A percentile compares a stretch with the other conserved stretches of the same genome.
Conservation (phyloP, 2,113 vertebrate genomes). For the Alethe castanea region DNA sequence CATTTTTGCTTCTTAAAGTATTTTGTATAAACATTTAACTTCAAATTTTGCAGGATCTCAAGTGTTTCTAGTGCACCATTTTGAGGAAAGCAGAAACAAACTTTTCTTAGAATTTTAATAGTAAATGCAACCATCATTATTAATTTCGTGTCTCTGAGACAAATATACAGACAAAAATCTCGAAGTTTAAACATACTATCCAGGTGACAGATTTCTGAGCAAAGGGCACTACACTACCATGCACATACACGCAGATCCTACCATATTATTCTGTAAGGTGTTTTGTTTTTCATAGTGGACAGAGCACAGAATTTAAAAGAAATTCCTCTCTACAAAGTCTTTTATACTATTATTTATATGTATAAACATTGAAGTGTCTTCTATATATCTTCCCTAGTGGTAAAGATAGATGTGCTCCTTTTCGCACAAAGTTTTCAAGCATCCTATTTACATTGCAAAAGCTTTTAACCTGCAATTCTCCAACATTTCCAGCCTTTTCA, state of each 20-base stretch:
- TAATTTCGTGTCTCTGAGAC: neutral
- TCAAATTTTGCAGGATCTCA: neutral
- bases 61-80: neutral
- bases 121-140: neutral
- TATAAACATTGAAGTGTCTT: neutral
- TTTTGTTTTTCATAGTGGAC: neutral
- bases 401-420: neutral
- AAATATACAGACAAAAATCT: neutral
- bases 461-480: neutral
- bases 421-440: neutral
- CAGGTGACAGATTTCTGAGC: neutral
- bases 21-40: neutral
- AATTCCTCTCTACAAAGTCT: neutral
- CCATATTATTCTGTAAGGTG: neutral
- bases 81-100: neutral
- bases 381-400: neutral
- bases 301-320: neutral
- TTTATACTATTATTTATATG: neutral
- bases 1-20: neutral
- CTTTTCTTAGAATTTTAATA: neutral
- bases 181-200: neutral
- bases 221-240: neutral
- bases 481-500: neutral
- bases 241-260: neutral
- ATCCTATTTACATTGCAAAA: neutral